Conservation (phyloP, 2,113 vertebrate species). For the Callionymus lyra region DNA sequence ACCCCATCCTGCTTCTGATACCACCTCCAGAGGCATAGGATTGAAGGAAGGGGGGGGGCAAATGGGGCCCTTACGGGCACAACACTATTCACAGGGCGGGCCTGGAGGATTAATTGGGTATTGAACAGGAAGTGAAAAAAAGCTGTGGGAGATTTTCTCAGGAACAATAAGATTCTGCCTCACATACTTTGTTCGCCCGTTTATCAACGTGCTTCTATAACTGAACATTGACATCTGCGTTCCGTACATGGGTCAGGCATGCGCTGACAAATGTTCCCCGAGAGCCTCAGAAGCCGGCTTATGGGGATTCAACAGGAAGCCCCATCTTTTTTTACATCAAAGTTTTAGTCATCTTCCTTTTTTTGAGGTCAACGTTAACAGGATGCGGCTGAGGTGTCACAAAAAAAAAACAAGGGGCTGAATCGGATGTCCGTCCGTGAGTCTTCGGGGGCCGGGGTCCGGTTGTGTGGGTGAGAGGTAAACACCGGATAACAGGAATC, state of each 20-base stretch:
- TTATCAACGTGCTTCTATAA: too few relatives aligned
- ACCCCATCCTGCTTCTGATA: too few relatives aligned
- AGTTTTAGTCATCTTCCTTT: conserved; percentile 44
- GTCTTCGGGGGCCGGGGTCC: conserved; percentile 33
- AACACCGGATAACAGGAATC: conserved; percentile 61
- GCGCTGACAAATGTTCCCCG: conserved; percentile 38
- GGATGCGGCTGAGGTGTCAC: conserved; percentile 57
- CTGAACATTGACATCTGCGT: conserved; percentile 18
- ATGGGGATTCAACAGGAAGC: conserved; percentile 41
- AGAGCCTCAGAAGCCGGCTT: conserved; percentile 44
- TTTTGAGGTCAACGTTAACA: conserved; percentile 45
- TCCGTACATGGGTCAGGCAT: conserved; percentile 9
- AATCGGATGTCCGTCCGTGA: conserved; percentile 53
- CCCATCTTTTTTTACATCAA: conserved; percentile 61
- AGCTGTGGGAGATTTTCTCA: too few relatives aligned
- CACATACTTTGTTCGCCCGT: too few relatives aligned
- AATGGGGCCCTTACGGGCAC: too few relatives aligned
- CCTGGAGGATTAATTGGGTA: too few relatives aligned
- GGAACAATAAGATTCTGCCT: too few relatives aligned
- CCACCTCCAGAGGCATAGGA: too few relatives aligned
- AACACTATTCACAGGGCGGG: too few relatives aligned
- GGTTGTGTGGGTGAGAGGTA: conserved; percentile 54
- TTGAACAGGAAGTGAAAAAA: too few relatives aligned
- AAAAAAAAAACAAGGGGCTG: conserved; percentile 60
- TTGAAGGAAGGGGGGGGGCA: too few relatives aligned